Conservation (phyloP, 2,113 vertebrate genomes). For the Gadus macrocephalus region DNA sequence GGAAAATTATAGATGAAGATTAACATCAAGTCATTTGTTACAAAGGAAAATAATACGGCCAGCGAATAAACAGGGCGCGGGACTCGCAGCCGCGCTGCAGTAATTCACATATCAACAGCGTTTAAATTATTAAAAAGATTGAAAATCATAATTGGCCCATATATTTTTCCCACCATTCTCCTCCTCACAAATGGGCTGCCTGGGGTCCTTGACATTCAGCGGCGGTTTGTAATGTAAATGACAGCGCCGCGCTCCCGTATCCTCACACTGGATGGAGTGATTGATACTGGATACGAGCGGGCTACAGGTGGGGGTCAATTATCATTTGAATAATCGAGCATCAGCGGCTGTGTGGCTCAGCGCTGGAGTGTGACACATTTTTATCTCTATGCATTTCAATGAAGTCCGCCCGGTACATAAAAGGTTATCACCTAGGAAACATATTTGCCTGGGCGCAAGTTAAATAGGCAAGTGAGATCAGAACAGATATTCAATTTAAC, state of each 20-base stretch:
- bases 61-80: conserved; percentile 55
- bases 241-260: conserved; percentile 89
- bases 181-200: conserved; percentile 77
- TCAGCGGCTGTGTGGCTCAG: conserved; percentile 84
- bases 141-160: conserved; percentile 85
- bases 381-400: conserved; percentile 99
- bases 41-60: conserved; percentile 58
- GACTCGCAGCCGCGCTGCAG: conserved; percentile 60
- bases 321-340: conserved; percentile 98
- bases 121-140: conserved; percentile 84
- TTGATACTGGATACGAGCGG: conserved; percentile 92
- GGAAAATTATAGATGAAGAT: conserved; percentile 76
- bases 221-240: conserved; percentile 99
- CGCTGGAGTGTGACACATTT: conserved; percentile 98
- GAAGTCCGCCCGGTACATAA: conserved; percentile 99
- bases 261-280: conserved; percentile 96
- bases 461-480: conserved; percentile 99
- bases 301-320: conserved; percentile 99
- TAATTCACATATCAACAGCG: conserved; percentile 74
- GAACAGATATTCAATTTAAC: conserved; percentile 99
- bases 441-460: conserved; percentile 99
- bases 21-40: conserved; percentile 75
- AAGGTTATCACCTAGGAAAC: conserved; percentile 99
- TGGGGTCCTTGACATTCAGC: conserved; percentile 93
- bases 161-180: conserved; percentile 80